Evolutionary conservation across 1,140 invertebrate species (phyloP).

Genomic region (Cotesia glomerata): DNA sequence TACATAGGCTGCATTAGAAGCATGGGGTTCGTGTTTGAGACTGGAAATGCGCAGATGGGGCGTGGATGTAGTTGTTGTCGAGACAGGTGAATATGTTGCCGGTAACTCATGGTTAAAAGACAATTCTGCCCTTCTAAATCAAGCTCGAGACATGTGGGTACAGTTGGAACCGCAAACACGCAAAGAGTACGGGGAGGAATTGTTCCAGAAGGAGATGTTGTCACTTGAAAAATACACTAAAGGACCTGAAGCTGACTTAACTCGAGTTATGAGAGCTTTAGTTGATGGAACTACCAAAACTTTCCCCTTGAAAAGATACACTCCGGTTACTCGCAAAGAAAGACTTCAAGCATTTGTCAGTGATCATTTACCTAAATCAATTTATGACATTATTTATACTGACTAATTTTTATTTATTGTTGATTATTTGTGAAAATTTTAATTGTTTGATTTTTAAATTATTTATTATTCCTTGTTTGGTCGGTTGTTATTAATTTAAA

Average conservation of each 20-base stretch:
- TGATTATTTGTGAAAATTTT: not conserved
- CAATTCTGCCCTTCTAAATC: slow-evolving; percentile 70
- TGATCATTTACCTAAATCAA: slow-evolving; percentile 77
- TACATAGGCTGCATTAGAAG: slow-evolving; percentile 77
- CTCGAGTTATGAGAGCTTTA: slow-evolving; percentile 72
- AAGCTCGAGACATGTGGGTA: slow-evolving; percentile 82
- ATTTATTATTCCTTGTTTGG: not conserved
- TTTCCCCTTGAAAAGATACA: slow-evolving; percentile 80
- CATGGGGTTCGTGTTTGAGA: slow-evolving; percentile 79
- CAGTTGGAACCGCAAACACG: slow-evolving; percentile 76
- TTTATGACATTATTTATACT: slow-evolving; percentile 74
- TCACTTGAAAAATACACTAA: slow-evolving; percentile 79
- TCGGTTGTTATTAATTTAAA: not conserved
- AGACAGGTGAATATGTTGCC: slow-evolving; percentile 81
- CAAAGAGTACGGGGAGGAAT: slow-evolving; percentile 78
- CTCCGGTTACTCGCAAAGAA: slow-evolving; percentile 76
- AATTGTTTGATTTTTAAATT: not conserved
- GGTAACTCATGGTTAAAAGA: slow-evolving; percentile 79
- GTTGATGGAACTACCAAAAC: slow-evolving; percentile 78
- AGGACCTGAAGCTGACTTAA: slow-evolving; percentile 73
- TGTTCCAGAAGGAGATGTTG: slow-evolving; percentile 79
- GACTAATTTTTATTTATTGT: slow-evolving; percentile 46
- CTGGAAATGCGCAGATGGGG: slow-evolving; percentile 80
- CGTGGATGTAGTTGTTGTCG: slow-evolving; percentile 79
- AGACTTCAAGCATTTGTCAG: slow-evolving; percentile 78